phyloP scores from a whole-genome alignment of 2,113 vertebrate species.

The Struthidea cinerea region DNA sequence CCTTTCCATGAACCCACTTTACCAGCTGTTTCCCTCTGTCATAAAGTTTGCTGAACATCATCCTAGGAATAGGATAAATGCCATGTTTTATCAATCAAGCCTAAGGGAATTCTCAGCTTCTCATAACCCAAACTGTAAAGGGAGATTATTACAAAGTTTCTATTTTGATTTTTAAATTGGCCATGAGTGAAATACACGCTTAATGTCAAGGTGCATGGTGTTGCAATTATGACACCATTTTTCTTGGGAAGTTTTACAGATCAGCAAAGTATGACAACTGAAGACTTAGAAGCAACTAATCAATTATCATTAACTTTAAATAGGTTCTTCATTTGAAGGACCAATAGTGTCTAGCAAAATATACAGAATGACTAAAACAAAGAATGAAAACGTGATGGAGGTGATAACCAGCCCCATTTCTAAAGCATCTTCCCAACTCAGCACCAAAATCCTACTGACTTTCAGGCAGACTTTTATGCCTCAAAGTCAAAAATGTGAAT shows the following conservation, averaged over 20 bases:
- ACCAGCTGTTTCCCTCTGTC: conserved; percentile 87
- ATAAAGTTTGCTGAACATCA: conserved; percentile 93
- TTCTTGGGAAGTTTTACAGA: conserved; percentile 26
- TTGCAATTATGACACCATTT: not conserved
- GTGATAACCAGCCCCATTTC: not conserved
- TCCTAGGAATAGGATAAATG: conserved; percentile 87
- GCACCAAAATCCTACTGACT: not conserved
- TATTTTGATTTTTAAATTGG: conserved; percentile 76
- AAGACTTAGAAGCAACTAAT: not conserved
- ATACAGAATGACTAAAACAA: not conserved
- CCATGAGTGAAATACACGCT: conserved; percentile 72
- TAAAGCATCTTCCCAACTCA: not conserved
- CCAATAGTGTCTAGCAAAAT: not conserved
- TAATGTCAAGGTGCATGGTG: conserved; percentile 63
- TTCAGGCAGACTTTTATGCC: not conserved
- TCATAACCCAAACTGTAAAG: conserved; percentile 71
- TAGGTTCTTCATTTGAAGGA: not conserved
- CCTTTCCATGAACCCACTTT: conserved; percentile 96
- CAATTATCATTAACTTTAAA: not conserved
- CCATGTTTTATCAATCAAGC: conserved; percentile 92
- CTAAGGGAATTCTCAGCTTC: conserved; percentile 84
- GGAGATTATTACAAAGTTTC: conserved; percentile 82
- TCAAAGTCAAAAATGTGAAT: not conserved
- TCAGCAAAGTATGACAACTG: conserved; percentile 1
- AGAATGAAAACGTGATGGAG: not conserved